Conservation (phyloP, 2,113 vertebrate species). For the Oreochromis aureus region DNA sequence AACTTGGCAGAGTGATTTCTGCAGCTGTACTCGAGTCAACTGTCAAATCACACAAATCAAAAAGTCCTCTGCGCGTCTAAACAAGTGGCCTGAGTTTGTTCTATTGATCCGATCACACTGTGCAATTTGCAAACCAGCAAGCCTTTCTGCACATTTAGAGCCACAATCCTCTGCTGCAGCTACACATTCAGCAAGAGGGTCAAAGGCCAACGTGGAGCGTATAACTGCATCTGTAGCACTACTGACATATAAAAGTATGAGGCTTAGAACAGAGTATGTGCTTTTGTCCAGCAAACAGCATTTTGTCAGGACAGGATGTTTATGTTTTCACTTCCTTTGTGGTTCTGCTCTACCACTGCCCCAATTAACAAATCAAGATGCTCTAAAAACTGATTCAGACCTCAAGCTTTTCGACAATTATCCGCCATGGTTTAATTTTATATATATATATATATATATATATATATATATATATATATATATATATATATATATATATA, state of each 20-base stretch:
- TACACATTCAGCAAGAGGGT: not conserved
- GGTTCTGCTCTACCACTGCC: fast-evolving
- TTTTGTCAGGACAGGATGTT: not conserved
- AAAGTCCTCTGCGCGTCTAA: not conserved
- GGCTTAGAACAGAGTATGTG: not conserved
- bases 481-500: fast-evolving
- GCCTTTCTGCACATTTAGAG: not conserved
- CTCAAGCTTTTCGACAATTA: fast-evolving
- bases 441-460: fast-evolving
- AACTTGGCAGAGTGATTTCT: not conserved
- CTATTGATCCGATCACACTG: not conserved
- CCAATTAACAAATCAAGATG: not conserved
- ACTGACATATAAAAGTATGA: fast-evolving
- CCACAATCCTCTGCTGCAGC: not conserved
- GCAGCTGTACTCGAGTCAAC: not conserved
- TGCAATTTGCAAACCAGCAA: not conserved
- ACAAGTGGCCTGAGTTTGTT: not conserved
- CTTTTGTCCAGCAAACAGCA: not conserved
- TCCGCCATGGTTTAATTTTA: not conserved
- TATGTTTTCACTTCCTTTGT: not conserved
- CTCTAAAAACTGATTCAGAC: not conserved
- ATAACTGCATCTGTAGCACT: not conserved
- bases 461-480: no score
- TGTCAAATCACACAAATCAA: not conserved
- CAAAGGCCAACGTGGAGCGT: not conserved